Base-by-base conservation (phyloP, 2,113 vertebrate genomes). In the Bothrops jararaca region DNA sequence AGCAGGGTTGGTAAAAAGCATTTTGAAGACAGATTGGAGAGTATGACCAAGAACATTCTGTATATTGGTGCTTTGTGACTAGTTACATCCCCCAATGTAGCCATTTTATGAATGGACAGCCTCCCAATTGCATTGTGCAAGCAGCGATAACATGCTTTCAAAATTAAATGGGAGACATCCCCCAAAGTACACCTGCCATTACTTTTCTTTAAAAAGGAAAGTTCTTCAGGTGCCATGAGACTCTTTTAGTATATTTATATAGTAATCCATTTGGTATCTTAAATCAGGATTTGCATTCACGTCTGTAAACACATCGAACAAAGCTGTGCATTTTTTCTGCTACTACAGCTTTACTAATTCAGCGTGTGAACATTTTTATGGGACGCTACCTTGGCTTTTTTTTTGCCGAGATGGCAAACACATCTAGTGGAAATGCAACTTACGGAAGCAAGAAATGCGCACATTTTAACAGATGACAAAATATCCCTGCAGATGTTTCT, bases 401-500 rank as follows among this genome's bases (percentile, higher is more conserved):
- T 87, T 20, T 92, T 39, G n/a, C 23, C 50, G 18, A 53, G n/a
- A n/a, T 64, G 58, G 50, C 57, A 42, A 58, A 57, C 7, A 50
- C 9, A 20, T n/a, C 57, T 58, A 18, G 45, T 50, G 42, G 54
- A 86, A 91, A 91, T 58, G 39, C 39, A 9, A 20, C 26, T 34
- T 45, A 2, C 8, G 22, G n/a, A 20, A 3, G 3, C 91, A 94
- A 56, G 89, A 95, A 94, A 50, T 89, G 64, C 42, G 60, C 94
- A 56, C 94, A 56, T 88, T 64, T 93, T 60, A 85, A 42, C 7
- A 89, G 90, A 95, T 91, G 93, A 95, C 93, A 96, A 96, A 95
- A 95, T 94, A 93, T 95, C 89, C 94, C 94, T 94, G 91, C 95
- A 96, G 94, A 94, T 95, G 95, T 95, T 92, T 95, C 92, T 93